Conservation (phyloP, 2,113 vertebrate genomes). For the Balaeniceps rex region DNA sequence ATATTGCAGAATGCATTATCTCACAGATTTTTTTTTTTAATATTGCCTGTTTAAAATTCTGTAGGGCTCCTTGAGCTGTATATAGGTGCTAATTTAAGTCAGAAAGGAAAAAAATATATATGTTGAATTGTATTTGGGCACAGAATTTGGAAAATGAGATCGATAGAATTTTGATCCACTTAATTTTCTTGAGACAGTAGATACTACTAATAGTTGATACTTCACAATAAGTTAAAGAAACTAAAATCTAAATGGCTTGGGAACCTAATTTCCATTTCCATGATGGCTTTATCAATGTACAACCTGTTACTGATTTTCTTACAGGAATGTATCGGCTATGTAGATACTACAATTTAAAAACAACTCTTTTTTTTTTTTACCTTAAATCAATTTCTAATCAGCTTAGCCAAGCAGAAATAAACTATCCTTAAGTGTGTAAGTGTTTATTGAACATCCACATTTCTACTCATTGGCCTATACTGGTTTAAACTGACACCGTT, state of each 20-base stretch:
- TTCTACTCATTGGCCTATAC: not conserved
- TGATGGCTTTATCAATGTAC: not conserved
- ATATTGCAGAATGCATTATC: slow-evolving; percentile 3
- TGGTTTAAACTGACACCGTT: not conserved
- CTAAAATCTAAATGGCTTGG: not conserved
- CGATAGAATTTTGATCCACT: not conserved
- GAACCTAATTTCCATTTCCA: not conserved
- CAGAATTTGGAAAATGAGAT: not conserved
- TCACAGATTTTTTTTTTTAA: slow-evolving; percentile 25
- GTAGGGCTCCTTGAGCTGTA: not conserved
- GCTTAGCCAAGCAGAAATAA: not conserved
- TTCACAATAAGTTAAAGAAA: not conserved
- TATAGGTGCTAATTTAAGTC: not conserved
- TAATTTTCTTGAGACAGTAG: not conserved
- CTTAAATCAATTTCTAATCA: slow-evolving; percentile 47
- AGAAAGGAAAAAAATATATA: not conserved
- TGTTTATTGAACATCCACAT: not conserved
- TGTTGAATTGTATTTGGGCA: not conserved
- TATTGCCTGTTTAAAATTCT: slow-evolving; percentile 8
- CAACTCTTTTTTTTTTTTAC: not conserved
- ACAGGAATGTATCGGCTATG: not conserved
- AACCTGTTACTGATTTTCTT: not conserved
- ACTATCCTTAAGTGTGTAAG: not conserved
- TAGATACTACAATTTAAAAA: not conserved
- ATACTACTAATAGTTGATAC: not conserved